These are phyloP conservation scores for Hemithea aestivaria DNA, from an alignment of 2,888 invertebrate genomes.

Conservation along the genomic window DNA sequence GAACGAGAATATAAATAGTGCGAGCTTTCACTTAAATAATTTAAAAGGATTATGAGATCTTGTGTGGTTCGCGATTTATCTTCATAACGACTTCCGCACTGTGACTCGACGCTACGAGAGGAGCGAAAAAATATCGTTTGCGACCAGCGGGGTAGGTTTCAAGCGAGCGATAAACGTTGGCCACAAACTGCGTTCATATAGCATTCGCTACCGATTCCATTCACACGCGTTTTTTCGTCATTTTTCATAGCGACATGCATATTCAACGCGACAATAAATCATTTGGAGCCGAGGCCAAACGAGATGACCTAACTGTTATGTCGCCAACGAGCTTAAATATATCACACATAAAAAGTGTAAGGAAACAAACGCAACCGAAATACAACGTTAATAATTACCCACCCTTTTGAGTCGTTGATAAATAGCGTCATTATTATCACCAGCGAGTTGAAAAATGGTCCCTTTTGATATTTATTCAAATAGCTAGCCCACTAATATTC, in stretches of 20 bases:
- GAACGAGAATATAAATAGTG: constrained; percentile 33
- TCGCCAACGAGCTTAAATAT: constrained; percentile 54
- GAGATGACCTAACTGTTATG: constrained; percentile 66
- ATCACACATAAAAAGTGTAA: constrained; percentile 57
- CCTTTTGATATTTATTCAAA: constrained; percentile 71
- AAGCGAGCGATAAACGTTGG: constrained; percentile 5
- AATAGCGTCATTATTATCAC: constrained; percentile 76
- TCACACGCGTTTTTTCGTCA: constrained; percentile 59
- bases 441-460: constrained; percentile 67
- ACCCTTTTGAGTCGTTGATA: constrained; percentile 72
- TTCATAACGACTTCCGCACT: constrained; percentile 68
- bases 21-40: constrained; percentile 47
- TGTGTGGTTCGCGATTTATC: constrained; percentile 63
- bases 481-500: constrained; percentile 55
- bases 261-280: constrained; percentile 76
- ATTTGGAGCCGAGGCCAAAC: constrained; percentile 60
- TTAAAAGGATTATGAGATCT: constrained; percentile 62
- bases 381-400: constrained; percentile 74
- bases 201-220: constrained; percentile 32
- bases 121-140: constrained; percentile 5
- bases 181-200: constrained; percentile 5
- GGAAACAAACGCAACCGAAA: constrained; percentile 70
- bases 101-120: constrained; percentile 40
- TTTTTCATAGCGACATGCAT: constrained; percentile 78
- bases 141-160: constrained; percentile 14